phyloP scores from a whole-genome alignment of 2,888 invertebrate species.

The Cordylochernes scorpioides region DNA sequence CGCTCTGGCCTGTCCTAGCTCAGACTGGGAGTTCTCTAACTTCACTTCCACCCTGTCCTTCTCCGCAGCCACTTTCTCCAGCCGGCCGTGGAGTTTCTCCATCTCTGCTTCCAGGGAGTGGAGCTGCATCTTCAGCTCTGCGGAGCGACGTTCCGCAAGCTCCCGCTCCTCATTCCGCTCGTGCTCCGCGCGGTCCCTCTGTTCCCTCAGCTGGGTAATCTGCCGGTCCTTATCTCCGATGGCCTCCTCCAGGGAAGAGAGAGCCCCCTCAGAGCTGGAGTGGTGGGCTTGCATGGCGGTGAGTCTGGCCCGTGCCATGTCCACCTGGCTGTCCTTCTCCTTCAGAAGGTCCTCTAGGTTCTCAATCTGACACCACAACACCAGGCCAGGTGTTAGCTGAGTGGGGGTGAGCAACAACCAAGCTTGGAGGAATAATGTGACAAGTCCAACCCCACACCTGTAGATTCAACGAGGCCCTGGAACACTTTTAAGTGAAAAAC shows the following conservation, averaged over 20 bases:
- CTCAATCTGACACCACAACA: constrained; percentile 42
- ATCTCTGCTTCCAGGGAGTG: constrained; percentile 61
- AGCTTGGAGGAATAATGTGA: too few relatives aligned
- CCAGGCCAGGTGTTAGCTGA: too few relatives aligned
- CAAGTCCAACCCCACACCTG: too few relatives aligned
- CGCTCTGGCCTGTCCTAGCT: constrained; percentile 74
- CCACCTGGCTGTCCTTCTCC: constrained; percentile 93
- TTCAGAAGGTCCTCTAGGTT: constrained; percentile 83
- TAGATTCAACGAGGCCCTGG: too few relatives aligned
- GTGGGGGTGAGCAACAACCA: too few relatives aligned
- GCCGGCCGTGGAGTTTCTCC: constrained; percentile 26
- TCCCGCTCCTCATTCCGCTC: constrained; percentile 89
- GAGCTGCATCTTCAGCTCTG: constrained; percentile 79
- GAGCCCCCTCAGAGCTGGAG: constrained; percentile 64
- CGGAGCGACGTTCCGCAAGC: constrained; percentile 65
- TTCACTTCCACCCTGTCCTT: constrained; percentile 71
- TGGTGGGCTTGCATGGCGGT: constrained; percentile 84
- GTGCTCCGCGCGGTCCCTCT: constrained; percentile 75
- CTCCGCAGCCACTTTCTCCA: constrained; percentile 65
- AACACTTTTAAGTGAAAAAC: too few relatives aligned
- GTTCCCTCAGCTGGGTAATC: constrained; percentile 73
- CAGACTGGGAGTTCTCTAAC: constrained; percentile 69
- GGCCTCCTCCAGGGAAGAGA: constrained; percentile 75
- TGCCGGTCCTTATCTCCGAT: constrained; percentile 91
- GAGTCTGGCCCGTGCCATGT: constrained; percentile 58